Conservation (phyloP, 2,888 invertebrate genomes). For the Lamellibrachia satsuma region DNA sequence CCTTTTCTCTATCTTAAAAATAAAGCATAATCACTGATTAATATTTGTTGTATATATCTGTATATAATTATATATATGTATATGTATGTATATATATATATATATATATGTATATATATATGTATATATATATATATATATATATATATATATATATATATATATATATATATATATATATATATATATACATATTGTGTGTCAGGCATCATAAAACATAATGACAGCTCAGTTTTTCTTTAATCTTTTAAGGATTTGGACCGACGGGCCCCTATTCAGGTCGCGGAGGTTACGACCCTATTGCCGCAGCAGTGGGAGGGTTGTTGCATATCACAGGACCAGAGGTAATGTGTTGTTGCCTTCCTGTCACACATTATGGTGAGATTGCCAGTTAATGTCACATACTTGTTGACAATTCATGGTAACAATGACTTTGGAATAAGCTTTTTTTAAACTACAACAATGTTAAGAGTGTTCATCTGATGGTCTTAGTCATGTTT, state of each 20-base stretch:
- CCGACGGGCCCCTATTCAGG: constrained; percentile 83
- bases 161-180: too few relatives aligned
- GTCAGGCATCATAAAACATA: too few relatives aligned
- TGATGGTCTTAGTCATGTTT: too few relatives aligned
- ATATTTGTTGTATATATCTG: neutral
- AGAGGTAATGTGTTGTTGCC: constrained; percentile 56
- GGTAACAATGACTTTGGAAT: too few relatives aligned
- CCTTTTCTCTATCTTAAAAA: neutral
- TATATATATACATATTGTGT: too few relatives aligned
- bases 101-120: too few relatives aligned
- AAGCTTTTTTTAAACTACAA: too few relatives aligned
- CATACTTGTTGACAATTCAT: neutral
- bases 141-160: too few relatives aligned
- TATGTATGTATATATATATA: too few relatives aligned
- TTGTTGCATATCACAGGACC: constrained; percentile 89
- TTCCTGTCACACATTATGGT: neutral
- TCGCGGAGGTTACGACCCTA: constrained; percentile 95
- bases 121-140: too few relatives aligned
- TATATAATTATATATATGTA: too few relatives aligned
- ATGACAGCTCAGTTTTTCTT: neutral
- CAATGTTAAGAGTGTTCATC: too few relatives aligned
- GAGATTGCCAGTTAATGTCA: neutral
- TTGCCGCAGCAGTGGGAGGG: constrained; percentile 92
- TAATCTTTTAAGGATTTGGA: constrained; percentile 76
- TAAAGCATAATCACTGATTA: neutral